These are phyloP conservation scores for Argentina silus DNA, from an alignment of 2,797 vertebrate species.

Conservation along the genomic window DNA sequence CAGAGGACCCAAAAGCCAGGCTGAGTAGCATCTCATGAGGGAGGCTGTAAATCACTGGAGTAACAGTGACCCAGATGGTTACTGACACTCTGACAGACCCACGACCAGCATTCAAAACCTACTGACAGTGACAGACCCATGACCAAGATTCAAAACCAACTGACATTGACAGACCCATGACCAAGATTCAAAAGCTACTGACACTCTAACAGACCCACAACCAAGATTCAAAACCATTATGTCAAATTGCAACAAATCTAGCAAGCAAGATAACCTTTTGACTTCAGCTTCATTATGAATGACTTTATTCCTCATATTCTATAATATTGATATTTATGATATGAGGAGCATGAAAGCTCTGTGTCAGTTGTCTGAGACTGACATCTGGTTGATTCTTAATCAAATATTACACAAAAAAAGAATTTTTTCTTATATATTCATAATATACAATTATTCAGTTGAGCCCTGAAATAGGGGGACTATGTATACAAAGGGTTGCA, in stretches of 20 bases:
- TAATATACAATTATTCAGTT: not conserved
- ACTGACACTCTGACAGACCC: no score
- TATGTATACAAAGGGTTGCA: no score
- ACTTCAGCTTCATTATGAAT: not conserved
- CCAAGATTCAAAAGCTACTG: constrained; percentile 7
- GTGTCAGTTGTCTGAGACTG: no score
- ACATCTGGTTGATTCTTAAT: no score
- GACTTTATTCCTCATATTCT: not conserved
- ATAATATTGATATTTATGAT: not conserved
- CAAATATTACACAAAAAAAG: no score
- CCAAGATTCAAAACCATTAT: constrained; percentile 15
- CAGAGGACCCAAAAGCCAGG: no score
- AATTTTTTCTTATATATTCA: no score
- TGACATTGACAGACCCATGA: no score
- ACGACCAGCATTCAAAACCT: not conserved
- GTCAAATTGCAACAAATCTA: constrained; percentile 10
- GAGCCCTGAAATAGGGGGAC: no score
- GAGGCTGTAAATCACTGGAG: constrained; percentile 64
- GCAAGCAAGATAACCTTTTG: not conserved
- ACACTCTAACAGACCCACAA: constrained; percentile 35
- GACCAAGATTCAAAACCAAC: no score
- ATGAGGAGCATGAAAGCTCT: not conserved
- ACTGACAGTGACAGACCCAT: no score
- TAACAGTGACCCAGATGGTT: constrained; percentile 54
- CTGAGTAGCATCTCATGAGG: not conserved